A percentile compares a stretch with the other conserved stretches of the same genome.
Conservation (phyloP, 2,888 invertebrate species). For the Rugalucina vietnamica region DNA sequence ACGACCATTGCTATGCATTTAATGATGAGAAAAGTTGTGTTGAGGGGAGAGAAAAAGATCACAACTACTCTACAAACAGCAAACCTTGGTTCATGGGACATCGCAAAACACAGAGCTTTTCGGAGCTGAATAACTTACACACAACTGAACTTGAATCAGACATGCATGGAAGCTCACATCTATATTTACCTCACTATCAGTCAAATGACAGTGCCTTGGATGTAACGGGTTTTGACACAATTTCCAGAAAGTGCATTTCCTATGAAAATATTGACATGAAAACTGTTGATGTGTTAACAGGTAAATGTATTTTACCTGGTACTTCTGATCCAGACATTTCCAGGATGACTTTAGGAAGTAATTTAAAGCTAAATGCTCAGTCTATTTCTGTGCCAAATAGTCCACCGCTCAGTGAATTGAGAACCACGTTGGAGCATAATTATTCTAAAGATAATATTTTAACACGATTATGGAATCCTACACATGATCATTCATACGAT, state of each 20-base stretch:
- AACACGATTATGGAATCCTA: not conserved
- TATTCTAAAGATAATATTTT: slow-evolving; percentile 2
- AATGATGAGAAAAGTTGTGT: slow-evolving; percentile 28
- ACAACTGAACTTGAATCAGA: not conserved
- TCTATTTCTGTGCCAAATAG: slow-evolving; percentile 33
- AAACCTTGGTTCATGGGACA: slow-evolving; percentile 12
- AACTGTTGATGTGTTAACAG: slow-evolving; percentile 56
- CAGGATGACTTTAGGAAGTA: slow-evolving; percentile 43
- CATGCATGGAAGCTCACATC: not conserved
- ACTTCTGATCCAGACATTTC: slow-evolving; percentile 61
- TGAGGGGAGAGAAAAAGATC: slow-evolving; percentile 49
- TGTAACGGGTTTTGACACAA: slow-evolving; percentile 57
- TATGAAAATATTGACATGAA: slow-evolving; percentile 53
- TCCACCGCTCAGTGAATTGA: slow-evolving; percentile 9
- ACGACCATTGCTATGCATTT: slow-evolving; percentile 58
- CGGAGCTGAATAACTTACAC: slow-evolving; percentile 38
- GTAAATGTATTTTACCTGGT: slow-evolving; percentile 50
- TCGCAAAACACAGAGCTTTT: slow-evolving; percentile 35
- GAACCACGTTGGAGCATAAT: slow-evolving; percentile 10
- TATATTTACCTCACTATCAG: slow-evolving; percentile 52
- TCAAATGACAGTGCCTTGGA: slow-evolving; percentile 64
- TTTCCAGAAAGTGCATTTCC: slow-evolving; percentile 56
- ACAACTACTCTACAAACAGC: slow-evolving; percentile 38
- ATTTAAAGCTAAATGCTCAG: not conserved
- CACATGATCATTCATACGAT: slow-evolving; percentile 48